phyloP scores from a whole-genome alignment of 2,113 vertebrate species.

The Pampusana beccarii region DNA sequence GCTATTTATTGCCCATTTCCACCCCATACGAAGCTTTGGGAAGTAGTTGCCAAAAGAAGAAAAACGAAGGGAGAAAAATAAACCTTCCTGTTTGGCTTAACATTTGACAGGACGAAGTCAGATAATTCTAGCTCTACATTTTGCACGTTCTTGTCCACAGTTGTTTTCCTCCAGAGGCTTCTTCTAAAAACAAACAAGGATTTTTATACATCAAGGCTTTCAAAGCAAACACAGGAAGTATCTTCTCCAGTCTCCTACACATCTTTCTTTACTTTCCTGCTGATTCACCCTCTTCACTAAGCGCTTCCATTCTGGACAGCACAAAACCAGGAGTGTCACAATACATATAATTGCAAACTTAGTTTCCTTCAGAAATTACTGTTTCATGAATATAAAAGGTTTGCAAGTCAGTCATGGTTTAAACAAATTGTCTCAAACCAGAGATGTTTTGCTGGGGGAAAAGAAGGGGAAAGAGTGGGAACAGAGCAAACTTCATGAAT shows the following conservation, averaged over 20 bases:
- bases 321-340: background rate
- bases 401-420: background rate
- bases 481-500: no score
- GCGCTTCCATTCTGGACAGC: background rate
- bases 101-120: constrained; percentile 77
- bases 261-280: background rate
- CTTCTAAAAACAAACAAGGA: constrained; percentile 53
- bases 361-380: background rate
- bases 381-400: background rate
- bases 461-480: background rate
- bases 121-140: constrained; percentile 71
- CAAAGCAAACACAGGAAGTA: constrained; percentile 59
- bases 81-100: constrained; percentile 74
- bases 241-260: background rate
- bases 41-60: constrained; percentile 65
- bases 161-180: constrained; percentile 62
- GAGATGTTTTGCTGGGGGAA: background rate
- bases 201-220: constrained; percentile 69
- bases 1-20: constrained; percentile 82
- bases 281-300: background rate
- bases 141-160: constrained; percentile 68
- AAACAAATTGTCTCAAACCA: background rate
- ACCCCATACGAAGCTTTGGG: constrained; percentile 75
- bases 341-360: background rate
- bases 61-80: constrained; percentile 51